Base-by-base conservation (phyloP, 2,797 vertebrate species). In the Rhabdophis nuchalis region DNA sequence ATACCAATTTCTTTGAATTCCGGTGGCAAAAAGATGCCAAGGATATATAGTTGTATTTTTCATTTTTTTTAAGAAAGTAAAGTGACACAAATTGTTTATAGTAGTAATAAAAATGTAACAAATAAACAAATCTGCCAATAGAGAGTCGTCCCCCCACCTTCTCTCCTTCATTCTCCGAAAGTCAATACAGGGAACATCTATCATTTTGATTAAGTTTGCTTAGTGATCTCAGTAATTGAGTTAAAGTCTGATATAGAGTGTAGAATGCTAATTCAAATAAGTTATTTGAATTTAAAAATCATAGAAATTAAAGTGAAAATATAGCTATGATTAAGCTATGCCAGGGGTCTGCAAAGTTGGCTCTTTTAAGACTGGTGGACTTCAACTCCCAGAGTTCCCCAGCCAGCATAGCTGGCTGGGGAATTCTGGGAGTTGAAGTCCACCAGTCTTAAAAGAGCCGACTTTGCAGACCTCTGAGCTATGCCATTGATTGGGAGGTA, bases 21-120 rank as follows among this genome's bases (percentile, higher is more conserved):
- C 91, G 23, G 85, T 92, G 3, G 89, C 96, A 93, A 92, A 94
- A 94, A 27, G 46, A 64, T 89, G 18, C 89, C 27, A 13, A 87
- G 93, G 93, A 95, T 94, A 93, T 92, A 32, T 41, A 77, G 41
- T 77, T 77, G 18, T 41, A 82, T 46, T 82, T 41, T 82, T 25
- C 2, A 5, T 82, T 46, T 82, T 46, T 77, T 82, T 46, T 25
- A 82, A 82, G 36, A 82, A 46, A 77, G 18, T 41, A 41, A 82
- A 46, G 10, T 46, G 72, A 46, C 36, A 46, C 20, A 25, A 6
- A 82, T 25, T 46, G 16, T 41, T 77, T 77, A 41, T 41, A 23
- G 36, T 11, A 41, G 36, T 77, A 77, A 77, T 20, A 77, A 77
- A 77, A 41, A 77, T 77, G 3, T 77, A 77, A 41, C 9, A 82